These are phyloP conservation scores for Morinoia aosen DNA, from an alignment of 2,888 invertebrate genomes.

Conservation along the genomic window DNA sequence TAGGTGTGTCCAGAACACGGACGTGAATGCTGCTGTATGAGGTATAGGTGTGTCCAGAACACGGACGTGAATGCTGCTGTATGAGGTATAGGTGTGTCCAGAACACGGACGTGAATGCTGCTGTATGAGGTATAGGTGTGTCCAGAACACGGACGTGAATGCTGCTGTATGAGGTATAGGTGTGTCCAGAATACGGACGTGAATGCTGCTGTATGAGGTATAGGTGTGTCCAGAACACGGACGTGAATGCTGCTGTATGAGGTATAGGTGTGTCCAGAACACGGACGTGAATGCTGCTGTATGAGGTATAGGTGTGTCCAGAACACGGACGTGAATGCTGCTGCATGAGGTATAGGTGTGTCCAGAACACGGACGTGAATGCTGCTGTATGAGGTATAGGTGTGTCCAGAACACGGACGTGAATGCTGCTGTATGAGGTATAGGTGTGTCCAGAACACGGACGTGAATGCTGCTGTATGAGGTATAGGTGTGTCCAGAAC, in stretches of 20 bases:
- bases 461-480: not conserved
- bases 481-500: not conserved
- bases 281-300: not conserved
- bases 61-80: not conserved
- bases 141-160: not conserved
- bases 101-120: not conserved
- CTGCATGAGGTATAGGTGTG: not conserved
- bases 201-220: not conserved
- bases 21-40: not conserved
- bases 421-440: not conserved
- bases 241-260: not conserved
- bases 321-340: not conserved
- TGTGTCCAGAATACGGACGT: not conserved
- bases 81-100: not conserved
- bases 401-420: not conserved
- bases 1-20: not conserved
- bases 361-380: not conserved
- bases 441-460: not conserved
- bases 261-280: not conserved
- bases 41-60: not conserved
- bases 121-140: not conserved
- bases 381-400: not conserved
- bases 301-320: not conserved
- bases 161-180: not conserved
- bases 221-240: not conserved